Evolutionary conservation across 2,888 invertebrate species (phyloP).

Genomic region (Cybosia mesomella): DNA sequence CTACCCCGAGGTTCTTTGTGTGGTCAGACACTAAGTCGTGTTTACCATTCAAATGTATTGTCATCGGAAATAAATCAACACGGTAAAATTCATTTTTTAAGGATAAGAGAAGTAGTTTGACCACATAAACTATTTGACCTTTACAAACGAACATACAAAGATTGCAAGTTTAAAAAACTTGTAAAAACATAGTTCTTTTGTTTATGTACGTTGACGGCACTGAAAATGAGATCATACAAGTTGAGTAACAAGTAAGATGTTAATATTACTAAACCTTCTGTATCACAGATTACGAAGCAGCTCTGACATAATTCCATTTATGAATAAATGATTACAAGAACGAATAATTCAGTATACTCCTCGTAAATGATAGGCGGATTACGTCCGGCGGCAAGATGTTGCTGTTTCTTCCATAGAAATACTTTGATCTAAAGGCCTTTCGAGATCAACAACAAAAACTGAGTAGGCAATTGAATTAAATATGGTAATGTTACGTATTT

Average conservation of each 20-base stretch:
- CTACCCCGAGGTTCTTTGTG: too few species aligned
- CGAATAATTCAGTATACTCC: neutral
- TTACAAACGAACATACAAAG: neutral
- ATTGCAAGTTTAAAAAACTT: too few species aligned
- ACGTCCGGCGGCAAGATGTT: neutral
- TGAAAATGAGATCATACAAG: neutral
- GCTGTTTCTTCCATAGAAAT: neutral
- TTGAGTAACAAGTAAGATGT: neutral
- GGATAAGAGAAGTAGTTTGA: too few species aligned
- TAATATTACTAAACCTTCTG: neutral
- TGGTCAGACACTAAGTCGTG: too few species aligned
- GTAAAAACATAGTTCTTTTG: too few species aligned
- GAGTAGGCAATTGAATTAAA: neutral
- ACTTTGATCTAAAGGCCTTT: constrained; percentile 5
- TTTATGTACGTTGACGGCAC: too few species aligned
- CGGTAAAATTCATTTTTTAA: too few species aligned
- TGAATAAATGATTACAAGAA: constrained; percentile 19
- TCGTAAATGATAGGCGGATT: constrained; percentile 14
- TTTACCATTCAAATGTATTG: too few species aligned
- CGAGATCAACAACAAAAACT: neutral
- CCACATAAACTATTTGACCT: neutral
- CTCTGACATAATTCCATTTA: constrained; percentile 1
- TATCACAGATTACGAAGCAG: constrained; percentile 3
- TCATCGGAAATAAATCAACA: too few species aligned
- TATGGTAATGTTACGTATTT: neutral